Percentiles rank a stretch among this genome's conserved stretches.
Conservation (phyloP, 64 coral and sea anemone genomes). For the Actinia tenebrosa region DNA sequence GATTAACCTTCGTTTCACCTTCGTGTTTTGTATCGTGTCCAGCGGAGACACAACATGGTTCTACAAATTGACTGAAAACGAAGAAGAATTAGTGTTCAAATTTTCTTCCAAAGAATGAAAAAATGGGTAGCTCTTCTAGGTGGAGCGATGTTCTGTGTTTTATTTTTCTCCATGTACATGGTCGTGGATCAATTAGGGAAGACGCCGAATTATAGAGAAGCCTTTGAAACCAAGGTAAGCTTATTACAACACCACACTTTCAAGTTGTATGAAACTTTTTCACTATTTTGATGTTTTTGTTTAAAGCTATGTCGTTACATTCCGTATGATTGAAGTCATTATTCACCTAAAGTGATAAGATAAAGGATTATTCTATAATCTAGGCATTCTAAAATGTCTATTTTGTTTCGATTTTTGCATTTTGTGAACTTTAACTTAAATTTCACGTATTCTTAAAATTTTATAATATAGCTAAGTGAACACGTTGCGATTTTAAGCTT, state of each 20-base stretch:
- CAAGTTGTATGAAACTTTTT: not conserved
- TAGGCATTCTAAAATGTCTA: no score
- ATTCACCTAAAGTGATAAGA: no score
- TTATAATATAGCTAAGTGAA: no score
- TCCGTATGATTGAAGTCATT: not conserved
- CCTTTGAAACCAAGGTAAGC: conserved; percentile 68
- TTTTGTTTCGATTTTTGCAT: not conserved
- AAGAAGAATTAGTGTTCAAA: not conserved
- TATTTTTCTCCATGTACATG: conserved; percentile 95
- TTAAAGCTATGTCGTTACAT: not conserved
- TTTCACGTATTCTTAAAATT: no score
- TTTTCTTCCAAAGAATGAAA: conserved; percentile 53
- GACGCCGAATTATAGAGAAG: conserved; percentile 74
- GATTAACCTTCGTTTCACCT: not conserved
- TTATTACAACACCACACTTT: not conserved
- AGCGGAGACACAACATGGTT: not conserved
- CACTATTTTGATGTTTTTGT: not conserved
- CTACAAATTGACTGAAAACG: not conserved
- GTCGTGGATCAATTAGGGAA: conserved; percentile 88
- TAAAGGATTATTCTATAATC: no score
- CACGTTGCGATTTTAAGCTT: no score
- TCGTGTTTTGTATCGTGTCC: not conserved
- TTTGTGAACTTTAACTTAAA: no score
- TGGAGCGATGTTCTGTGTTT: conserved; percentile 91
- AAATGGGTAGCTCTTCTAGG: conserved; percentile 95